Base-by-base conservation (phyloP, 2,888 invertebrate genomes). In the Sphinx pinastri region DNA sequence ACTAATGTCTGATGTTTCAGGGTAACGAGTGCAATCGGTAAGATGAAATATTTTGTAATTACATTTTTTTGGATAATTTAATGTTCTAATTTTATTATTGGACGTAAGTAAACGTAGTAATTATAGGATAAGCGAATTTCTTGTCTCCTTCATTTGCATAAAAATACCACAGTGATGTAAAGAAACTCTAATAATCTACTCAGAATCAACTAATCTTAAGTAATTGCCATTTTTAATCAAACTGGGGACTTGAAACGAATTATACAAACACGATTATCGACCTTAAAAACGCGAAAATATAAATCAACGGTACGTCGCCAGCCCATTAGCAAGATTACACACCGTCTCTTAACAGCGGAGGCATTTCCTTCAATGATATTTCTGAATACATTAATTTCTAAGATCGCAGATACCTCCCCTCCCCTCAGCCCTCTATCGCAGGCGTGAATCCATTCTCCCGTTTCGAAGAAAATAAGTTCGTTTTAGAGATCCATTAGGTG, bases 381-480 rank as follows among this genome's bases (percentile, higher is more conserved):
- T 72, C 72, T 72, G 77, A 77, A 77, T 77, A 77, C 76, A 77
- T 77, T 76, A 76, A 77, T 77, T 77, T 74, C 71, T 74, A 69
- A 75, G 75, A 63, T 63, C 47, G 63, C 58, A 58, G 25, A 25
- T 16, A 45, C 45, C 47, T 47, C 47, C 12, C 16, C 49, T 49
- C 60, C 60, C 12, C 49, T 47, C 63, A 12, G 47, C 19, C 19
- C 49, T 63, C 63, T 63, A 63, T 63, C 63, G 63, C 63, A 63
- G 63, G 63, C 63, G 59, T 52, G 60, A 60, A 59, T 72, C 75
- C 70, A 71, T 55, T 63, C 63, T 63, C 49, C 47, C 63, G 72
- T 74, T 73, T 76, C 19, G 67, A 73, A 69, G 71, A 73, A 67
- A 74, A 73, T 71, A 63, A 63, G 63, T 63, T 63, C 63, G 63